Conservation (phyloP, 92 coral and sea anemone species). For the Nematostella vectensis region DNA sequence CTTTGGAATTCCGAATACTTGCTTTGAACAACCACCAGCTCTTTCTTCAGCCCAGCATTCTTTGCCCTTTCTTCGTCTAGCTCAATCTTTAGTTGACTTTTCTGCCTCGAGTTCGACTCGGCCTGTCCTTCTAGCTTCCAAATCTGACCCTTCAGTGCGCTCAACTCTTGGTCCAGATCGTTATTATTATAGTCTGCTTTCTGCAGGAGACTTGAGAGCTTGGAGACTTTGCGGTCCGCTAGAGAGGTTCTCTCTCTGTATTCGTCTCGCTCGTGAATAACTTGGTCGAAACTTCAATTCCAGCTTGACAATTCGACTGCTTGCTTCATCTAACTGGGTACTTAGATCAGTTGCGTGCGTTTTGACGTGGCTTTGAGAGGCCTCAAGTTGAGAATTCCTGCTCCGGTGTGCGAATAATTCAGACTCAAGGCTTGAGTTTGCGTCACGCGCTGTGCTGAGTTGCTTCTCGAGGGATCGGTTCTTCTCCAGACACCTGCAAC, state of each 20-base stretch:
- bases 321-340: background rate
- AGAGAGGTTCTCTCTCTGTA: conserved; percentile 22
- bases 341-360: conserved; percentile 1
- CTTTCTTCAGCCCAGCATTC: conserved; percentile 27
- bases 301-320: conserved; percentile 11
- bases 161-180: conserved; percentile 38
- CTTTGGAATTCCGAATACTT: conserved; percentile 49
- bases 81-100: conserved; percentile 34
- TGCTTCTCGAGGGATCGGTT: conserved; percentile 43
- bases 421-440: conserved; percentile 32
- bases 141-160: conserved; percentile 35
- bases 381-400: conserved; percentile 30
- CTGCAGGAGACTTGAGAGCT: conserved; percentile 33
- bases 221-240: conserved; percentile 50
- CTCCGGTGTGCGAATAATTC: conserved; percentile 36
- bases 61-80: conserved; percentile 49
- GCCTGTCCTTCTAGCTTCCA: conserved; percentile 52
- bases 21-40: conserved; percentile 30
- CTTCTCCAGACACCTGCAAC: conserved; percentile 40
- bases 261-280: conserved; percentile 46
- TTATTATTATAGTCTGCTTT: conserved; percentile 39
- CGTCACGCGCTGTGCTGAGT: conserved; percentile 31
- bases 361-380: conserved; percentile 4
- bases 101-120: conserved; percentile 45
- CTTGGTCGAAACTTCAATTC: conserved; percentile 31